These are phyloP conservation scores for Cochlearius cochlearius DNA, from an alignment of 2,113 vertebrate species.

Conservation along the genomic window DNA sequence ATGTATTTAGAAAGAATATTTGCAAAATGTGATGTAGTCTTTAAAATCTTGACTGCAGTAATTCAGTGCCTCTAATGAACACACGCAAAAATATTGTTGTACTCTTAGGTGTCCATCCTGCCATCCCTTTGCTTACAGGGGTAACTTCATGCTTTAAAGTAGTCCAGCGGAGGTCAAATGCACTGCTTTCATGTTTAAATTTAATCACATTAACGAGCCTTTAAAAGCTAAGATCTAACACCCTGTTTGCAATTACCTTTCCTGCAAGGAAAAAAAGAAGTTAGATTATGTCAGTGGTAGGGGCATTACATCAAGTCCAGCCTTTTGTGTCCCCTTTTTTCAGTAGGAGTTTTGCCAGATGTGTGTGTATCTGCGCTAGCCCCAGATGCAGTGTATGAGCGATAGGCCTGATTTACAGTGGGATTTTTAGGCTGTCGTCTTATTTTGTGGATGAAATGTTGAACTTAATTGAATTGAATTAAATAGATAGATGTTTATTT, in stretches of 20 bases:
- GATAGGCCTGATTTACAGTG: background rate
- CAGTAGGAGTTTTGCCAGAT: slow-evolving; percentile 35
- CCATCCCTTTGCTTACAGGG: background rate
- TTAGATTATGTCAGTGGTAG: slow-evolving; percentile 14
- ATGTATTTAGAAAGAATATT: slow-evolving; percentile 12
- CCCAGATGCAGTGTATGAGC: background rate
- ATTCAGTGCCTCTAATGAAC: background rate
- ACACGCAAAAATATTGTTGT: background rate
- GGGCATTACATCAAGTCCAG: slow-evolving; percentile 16
- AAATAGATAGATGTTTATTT: background rate
- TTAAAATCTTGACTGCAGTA: slow-evolving; percentile 55
- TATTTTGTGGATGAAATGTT: background rate
- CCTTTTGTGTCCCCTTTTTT: slow-evolving; percentile 22
- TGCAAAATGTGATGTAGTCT: background rate
- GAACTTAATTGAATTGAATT: background rate
- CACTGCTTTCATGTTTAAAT: background rate
- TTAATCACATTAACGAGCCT: background rate
- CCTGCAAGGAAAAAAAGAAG: slow-evolving; percentile 21
- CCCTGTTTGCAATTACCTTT: slow-evolving; percentile 39
- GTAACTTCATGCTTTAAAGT: background rate
- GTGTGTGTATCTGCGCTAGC: background rate
- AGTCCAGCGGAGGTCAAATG: background rate
- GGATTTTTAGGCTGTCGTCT: background rate
- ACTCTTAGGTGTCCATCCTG: background rate
- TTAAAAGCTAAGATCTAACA: background rate